These are phyloP conservation scores for Rambutsinella grinnellia DNA, from an alignment of 2,888 invertebrate species.

Conservation along the genomic window DNA sequence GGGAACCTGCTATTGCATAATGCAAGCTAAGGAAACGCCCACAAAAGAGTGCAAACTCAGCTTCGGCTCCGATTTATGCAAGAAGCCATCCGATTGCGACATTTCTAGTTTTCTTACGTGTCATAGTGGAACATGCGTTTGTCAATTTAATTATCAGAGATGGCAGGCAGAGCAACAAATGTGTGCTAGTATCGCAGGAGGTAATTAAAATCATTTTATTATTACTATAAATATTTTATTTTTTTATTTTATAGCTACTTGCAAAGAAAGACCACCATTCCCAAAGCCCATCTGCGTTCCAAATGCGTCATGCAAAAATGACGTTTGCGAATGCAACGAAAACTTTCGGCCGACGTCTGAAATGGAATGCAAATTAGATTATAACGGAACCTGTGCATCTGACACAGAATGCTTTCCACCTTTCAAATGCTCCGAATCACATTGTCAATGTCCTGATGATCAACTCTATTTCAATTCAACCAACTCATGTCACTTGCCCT, in stretches of 20 bases:
- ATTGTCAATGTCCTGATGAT: not conserved
- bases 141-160: slow-evolving; percentile 9
- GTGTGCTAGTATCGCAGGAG: slow-evolving; percentile 18
- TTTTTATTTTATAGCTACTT: slow-evolving; percentile 12
- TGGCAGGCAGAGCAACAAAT: slow-evolving; percentile 6
- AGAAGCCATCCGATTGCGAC: slow-evolving; percentile 14
- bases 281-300: not conserved
- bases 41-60: slow-evolving; percentile 10
- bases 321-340: not conserved
- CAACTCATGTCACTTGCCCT: not conserved
- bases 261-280: not conserved
- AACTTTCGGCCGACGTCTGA: not conserved
- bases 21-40: not conserved
- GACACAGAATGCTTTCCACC: slow-evolving; percentile 16
- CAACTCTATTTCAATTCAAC: slow-evolving; percentile 14
- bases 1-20: slow-evolving; percentile 21
- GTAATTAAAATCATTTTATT: slow-evolving; percentile 3
- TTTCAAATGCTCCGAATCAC: not conserved
- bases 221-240: not conserved
- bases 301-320: not conserved
- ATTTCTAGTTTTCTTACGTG: slow-evolving; percentile 10
- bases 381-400: not conserved
- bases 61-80: slow-evolving; percentile 2
- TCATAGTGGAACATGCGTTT: slow-evolving; percentile 15
- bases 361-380: not conserved